Evolutionary conservation across 2,113 vertebrate species (phyloP), one percentile per base, ranked within the genome.

Genomic region (Datnioides undecimradiatus): DNA sequence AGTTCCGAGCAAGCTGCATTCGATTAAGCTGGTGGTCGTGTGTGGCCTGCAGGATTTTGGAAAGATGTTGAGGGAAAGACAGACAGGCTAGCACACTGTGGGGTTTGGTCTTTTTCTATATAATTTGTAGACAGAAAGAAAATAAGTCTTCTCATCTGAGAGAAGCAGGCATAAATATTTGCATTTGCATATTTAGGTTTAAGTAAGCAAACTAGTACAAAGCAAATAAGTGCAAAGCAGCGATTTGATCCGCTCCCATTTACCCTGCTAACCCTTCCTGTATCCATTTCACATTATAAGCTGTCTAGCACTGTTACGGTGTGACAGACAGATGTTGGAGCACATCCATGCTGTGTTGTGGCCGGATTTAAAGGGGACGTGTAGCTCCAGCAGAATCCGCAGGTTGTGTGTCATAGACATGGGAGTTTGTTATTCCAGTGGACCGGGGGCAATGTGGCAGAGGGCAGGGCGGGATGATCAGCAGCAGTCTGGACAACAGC

Each of bases 381-480:
- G 55, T 62, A 67, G 29, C 46, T 43, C 34, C 16, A 12, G 72
- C 41, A 51, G 23, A 71, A 51, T 60, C 3, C 17, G 25, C 29
- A 19, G 31, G 46, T 62, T 73, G 52, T 11, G 52, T 23, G 31
- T 54, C 59, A 71, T 10, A 69, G 49, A 58, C 73, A 58, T 64
- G 13, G 11, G 58, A 58, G 52, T 68, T 49, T 58, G 64, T 78
- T 36, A 73, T 79, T 68, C 45, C 74, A 25, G n/a, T 36, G 54
- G 51, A 63, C 49, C 54, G 48, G 40, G 54, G 54, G 21, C 31
- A 73, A 27, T 68, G 63, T 67, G 60, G 40, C 60, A 41, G 68
- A 77, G 62, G 60, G 38, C 52, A 82, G 49, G 27, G 34, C 9
- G 41, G 68, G 31, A 46, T 6, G 9, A 45, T 73, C 41, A 19